phyloP scores from a whole-genome alignment of 2,797 vertebrate species.

The Glyptemys insculpta region DNA sequence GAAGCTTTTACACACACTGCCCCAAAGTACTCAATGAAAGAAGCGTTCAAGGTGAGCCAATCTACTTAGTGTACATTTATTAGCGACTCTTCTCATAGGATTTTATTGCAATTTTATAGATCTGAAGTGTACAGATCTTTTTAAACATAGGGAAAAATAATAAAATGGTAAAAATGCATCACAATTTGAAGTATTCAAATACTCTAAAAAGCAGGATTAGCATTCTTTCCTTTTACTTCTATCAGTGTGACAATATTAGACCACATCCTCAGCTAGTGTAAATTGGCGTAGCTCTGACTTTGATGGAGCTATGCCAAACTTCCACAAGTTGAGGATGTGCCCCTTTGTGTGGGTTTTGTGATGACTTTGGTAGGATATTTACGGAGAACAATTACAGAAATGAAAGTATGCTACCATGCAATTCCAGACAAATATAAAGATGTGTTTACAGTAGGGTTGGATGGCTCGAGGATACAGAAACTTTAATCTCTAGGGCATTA shows the following conservation, averaged over 20 bases:
- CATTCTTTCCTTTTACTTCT: neutral
- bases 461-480: neutral
- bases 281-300: neutral
- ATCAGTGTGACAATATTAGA: neutral
- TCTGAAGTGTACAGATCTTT: neutral
- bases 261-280: neutral
- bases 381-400: slow-evolving; percentile 13
- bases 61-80: slow-evolving; percentile 24
- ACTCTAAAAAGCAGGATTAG: neutral
- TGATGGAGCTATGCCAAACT: neutral
- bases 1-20: slow-evolving; percentile 76
- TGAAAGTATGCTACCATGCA: neutral
- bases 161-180: neutral
- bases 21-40: slow-evolving; percentile 56
- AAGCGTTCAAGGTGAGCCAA: slow-evolving; percentile 59
- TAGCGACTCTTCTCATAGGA: slow-evolving; percentile 8
- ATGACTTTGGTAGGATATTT: neutral
- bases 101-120: slow-evolving; percentile 30
- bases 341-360: neutral
- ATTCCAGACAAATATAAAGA: slow-evolving; percentile 15
- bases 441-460: neutral
- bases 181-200: neutral
- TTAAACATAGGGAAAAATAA: neutral
- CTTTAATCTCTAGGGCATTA: neutral
- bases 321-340: neutral